These are phyloP conservation scores for Laothoe populi DNA, from an alignment of 2,888 invertebrate genomes.

Conservation along the genomic window DNA sequence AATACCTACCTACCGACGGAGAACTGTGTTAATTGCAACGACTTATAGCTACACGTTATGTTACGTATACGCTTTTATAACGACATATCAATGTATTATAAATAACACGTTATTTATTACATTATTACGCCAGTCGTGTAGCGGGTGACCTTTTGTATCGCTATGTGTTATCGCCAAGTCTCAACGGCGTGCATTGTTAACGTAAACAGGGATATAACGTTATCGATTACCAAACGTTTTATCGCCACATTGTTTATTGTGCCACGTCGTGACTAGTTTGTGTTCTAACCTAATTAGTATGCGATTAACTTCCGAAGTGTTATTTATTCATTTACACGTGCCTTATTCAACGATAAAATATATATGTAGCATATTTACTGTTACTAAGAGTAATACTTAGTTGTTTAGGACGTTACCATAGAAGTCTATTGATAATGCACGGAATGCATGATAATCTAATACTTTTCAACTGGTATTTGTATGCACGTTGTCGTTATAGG, in stretches of 20 bases:
- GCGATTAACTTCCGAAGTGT: slow-evolving; percentile 9
- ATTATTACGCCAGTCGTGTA: slow-evolving; percentile 46
- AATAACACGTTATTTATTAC: slow-evolving; percentile 49
- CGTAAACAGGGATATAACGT: slow-evolving; percentile 53
- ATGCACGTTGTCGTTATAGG: slow-evolving; percentile 31
- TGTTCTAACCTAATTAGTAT: slow-evolving; percentile 38
- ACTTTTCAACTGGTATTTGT: slow-evolving; percentile 29
- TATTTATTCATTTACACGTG: too few species aligned
- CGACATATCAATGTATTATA: slow-evolving; percentile 41
- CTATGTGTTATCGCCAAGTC: slow-evolving; percentile 53
- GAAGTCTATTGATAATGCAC: background rate
- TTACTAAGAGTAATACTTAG: too few species aligned
- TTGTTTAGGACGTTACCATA: too few species aligned
- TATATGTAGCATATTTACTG: too few species aligned
- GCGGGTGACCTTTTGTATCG: slow-evolving; percentile 58
- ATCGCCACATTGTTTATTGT: slow-evolving; percentile 63
- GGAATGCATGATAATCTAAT: background rate
- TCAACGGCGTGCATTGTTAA: slow-evolving; percentile 54
- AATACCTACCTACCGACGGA: slow-evolving; percentile 34
- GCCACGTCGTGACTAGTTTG: slow-evolving; percentile 49
- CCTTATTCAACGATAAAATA: too few species aligned
- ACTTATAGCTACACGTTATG: slow-evolving; percentile 42
- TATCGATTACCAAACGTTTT: slow-evolving; percentile 53
- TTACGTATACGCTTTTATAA: slow-evolving; percentile 40
- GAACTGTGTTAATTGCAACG: slow-evolving; percentile 52